phyloP scores from a whole-genome alignment of 2,797 vertebrate genomes.

The Florisuga fusca region DNA sequence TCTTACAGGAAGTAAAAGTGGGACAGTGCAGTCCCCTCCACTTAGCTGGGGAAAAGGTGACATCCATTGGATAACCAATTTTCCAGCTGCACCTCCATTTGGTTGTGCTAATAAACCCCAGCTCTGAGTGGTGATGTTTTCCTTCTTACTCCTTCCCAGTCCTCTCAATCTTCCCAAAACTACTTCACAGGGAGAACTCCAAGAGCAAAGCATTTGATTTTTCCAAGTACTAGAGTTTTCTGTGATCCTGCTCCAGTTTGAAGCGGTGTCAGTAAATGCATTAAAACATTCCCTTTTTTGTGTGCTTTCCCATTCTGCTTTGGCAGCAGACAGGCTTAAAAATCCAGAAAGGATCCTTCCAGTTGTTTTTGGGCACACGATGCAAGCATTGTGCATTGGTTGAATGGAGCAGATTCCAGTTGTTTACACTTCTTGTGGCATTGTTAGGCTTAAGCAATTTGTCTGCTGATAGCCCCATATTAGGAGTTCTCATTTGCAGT shows the following conservation, averaged over 20 bases:
- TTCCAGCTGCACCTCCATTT: not conserved
- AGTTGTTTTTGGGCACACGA: conserved; percentile 67
- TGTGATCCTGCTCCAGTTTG: conserved; percentile 53
- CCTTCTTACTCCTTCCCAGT: not conserved
- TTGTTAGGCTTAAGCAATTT: conserved; percentile 60
- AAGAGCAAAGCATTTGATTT: conserved; percentile 28
- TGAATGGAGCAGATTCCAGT: conserved; percentile 50
- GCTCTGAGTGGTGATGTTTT: not conserved
- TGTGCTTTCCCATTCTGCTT: conserved; percentile 47
- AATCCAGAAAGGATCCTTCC: conserved; percentile 24
- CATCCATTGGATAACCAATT: not conserved
- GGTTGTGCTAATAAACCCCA: not conserved
- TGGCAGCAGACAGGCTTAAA: conserved; percentile 38
- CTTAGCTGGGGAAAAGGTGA: not conserved
- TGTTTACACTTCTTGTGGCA: conserved; percentile 64
- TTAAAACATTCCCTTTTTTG: conserved; percentile 64
- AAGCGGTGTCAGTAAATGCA: conserved; percentile 45
- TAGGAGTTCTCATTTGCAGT: conserved; percentile 63
- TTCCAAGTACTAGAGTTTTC: conserved; percentile 27
- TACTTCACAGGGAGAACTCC: not conserved
- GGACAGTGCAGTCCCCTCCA: not conserved
- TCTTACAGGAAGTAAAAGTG: not conserved
- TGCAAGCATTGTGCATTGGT: conserved; percentile 41
- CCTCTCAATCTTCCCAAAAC: not conserved
- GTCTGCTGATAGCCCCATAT: conserved; percentile 66